A percentile compares a stretch with the other conserved stretches of the same genome.
Evolutionary conservation across 2,797 vertebrate genomes (phyloP).

Genomic region (Sebastes glaucus): DNA sequence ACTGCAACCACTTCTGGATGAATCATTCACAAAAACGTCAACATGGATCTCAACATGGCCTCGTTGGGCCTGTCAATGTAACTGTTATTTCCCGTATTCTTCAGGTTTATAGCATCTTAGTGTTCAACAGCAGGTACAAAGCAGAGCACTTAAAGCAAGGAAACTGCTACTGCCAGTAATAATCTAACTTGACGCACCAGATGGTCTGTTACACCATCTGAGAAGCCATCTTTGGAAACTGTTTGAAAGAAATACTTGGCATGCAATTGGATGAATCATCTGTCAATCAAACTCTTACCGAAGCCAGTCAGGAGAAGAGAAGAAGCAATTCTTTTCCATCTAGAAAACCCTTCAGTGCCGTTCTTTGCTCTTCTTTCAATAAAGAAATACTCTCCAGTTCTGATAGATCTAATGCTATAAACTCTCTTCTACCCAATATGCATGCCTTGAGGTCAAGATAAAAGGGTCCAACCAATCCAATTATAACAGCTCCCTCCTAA

Average conservation of each 20-base stretch:
- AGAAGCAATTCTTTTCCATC: no score
- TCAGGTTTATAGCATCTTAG: neutral
- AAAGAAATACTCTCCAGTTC: no score
- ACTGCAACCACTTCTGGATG: neutral
- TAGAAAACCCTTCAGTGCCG: no score
- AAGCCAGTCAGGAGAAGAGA: no score
- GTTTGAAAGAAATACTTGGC: no score
- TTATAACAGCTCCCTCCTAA: neutral
- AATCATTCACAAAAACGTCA: neutral
- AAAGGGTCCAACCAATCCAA: neutral
- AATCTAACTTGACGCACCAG: neutral
- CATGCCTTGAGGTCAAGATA: neutral
- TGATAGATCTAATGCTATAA: neutral
- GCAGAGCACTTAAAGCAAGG: neutral
- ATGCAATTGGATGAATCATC: no score
- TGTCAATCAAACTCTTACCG: no score
- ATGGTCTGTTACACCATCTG: neutral
- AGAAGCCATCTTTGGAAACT: no score
- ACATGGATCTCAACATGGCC: neutral
- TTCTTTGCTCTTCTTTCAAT: no score
- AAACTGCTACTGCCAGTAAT: neutral
- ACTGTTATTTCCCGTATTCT: neutral
- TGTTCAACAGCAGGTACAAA: neutral
- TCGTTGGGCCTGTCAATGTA: neutral
- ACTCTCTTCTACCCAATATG: neutral